These are phyloP conservation scores for Listrodromus nycthemerus DNA, from an alignment of 2,888 invertebrate genomes.

Conservation along the genomic window DNA sequence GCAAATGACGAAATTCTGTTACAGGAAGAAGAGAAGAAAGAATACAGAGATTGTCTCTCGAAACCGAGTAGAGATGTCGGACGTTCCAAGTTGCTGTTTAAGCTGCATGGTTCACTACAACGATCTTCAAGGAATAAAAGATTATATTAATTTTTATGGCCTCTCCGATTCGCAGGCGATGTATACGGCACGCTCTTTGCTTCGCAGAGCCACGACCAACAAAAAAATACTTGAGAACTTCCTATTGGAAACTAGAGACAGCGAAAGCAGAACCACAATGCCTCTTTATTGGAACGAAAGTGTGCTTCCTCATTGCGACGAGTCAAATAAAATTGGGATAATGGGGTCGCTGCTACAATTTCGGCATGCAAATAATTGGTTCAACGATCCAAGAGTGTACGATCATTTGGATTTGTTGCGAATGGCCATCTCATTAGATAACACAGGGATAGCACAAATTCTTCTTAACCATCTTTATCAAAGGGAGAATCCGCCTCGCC, in stretches of 20 bases:
- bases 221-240: background rate
- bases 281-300: no score
- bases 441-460: no score
- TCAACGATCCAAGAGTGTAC: no score
- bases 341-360: no score
- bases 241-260: background rate
- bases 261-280: background rate
- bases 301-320: no score
- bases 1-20: no score
- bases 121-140: background rate
- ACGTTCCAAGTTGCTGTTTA: background rate
- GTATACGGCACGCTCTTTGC: slow-evolving; percentile 19
- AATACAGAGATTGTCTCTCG: background rate
- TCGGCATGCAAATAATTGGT: no score
- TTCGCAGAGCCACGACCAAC: slow-evolving; percentile 2
- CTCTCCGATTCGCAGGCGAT: slow-evolving; percentile 4
- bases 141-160: background rate
- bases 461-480: background rate
- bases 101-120: background rate
- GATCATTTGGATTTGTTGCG: no score
- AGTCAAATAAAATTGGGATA: no score
- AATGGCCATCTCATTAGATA: no score
- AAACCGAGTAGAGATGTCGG: background rate
- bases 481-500: background rate
- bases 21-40: background rate